Evolutionary conservation across 2,888 invertebrate genomes (phyloP).

Genomic region (Hyppa rectilinea): DNA sequence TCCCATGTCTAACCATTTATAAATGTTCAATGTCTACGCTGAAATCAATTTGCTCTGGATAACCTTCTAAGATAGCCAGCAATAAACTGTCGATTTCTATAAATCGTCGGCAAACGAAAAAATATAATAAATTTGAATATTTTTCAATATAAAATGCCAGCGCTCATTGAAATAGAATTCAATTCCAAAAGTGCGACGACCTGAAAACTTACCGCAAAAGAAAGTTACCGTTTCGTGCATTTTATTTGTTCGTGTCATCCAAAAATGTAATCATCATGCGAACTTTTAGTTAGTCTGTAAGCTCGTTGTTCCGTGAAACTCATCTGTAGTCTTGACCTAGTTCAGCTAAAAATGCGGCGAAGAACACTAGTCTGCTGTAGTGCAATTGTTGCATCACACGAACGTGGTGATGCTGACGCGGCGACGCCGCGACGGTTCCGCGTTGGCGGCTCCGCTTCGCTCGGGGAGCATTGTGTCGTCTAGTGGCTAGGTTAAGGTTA

Average conservation of each 20-base stretch:
- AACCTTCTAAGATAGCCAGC: conserved; percentile 6
- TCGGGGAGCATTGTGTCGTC: conserved; percentile 43
- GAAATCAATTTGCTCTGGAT: conserved; percentile 25
- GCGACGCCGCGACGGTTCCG: too few species aligned
- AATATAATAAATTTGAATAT: conserved; percentile 3
- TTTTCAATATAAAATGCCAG: conserved; percentile 6
- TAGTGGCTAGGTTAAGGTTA: conserved; percentile 39
- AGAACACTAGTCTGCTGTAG: conserved; percentile 58
- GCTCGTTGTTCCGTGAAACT: conserved; percentile 52
- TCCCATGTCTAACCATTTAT: conserved; percentile 10
- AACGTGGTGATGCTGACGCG: conserved; percentile 40
- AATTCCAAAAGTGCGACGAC: conserved; percentile 53
- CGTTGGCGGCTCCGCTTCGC: conserved; percentile 12
- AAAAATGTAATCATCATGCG: conserved; percentile 45
- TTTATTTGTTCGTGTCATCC: conserved; percentile 39
- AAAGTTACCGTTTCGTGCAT: conserved; percentile 54
- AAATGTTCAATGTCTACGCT: conserved; percentile 20
- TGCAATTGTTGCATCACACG: conserved; percentile 57
- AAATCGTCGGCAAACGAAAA: conserved; percentile 18
- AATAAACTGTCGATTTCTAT: conserved; percentile 37
- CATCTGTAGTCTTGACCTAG: conserved; percentile 67
- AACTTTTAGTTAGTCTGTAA: conserved; percentile 52
- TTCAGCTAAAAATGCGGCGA: conserved; percentile 69
- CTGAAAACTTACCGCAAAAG: conserved; percentile 48
- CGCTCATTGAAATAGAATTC: conserved; percentile 32